Conservation (phyloP, 2,888 invertebrate genomes). For the Nephrotoma appendiculata region DNA sequence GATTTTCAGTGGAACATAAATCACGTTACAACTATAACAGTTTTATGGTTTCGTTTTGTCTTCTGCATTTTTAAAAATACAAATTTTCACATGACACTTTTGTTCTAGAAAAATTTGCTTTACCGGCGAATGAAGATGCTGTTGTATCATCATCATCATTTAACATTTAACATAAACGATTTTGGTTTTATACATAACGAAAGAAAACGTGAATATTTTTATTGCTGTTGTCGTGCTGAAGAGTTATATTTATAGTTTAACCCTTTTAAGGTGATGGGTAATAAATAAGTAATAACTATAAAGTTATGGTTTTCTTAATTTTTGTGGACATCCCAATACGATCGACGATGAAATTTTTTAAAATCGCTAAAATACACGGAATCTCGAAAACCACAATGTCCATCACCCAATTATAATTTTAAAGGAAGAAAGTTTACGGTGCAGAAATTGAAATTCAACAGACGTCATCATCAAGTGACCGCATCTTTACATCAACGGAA, state of each 20-base stretch:
- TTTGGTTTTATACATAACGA: neutral
- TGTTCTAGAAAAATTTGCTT: neutral
- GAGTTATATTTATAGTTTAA: neutral
- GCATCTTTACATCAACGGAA: too few species aligned
- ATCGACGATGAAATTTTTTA: too few species aligned
- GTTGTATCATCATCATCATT: neutral
- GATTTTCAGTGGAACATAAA: neutral
- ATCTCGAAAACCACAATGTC: too few species aligned
- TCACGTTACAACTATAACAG: neutral
- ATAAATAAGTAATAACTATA: neutral
- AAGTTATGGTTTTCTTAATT: too few species aligned
- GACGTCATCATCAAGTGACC: too few species aligned
- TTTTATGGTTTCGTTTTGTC: neutral
- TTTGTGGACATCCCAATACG: too few species aligned
- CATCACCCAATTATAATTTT: too few species aligned
- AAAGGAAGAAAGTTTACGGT: too few species aligned
- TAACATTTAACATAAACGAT: neutral
- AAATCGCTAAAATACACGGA: too few species aligned
- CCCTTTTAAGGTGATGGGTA: neutral
- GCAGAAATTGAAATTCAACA: too few species aligned
- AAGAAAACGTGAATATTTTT: neutral
- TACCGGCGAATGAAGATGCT: neutral
- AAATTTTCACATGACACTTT: neutral
- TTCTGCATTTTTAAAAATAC: neutral
- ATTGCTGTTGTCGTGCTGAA: neutral